Evolutionary conservation across 2,888 invertebrate species (phyloP).

Genomic region (Celastrina argiolus): DNA sequence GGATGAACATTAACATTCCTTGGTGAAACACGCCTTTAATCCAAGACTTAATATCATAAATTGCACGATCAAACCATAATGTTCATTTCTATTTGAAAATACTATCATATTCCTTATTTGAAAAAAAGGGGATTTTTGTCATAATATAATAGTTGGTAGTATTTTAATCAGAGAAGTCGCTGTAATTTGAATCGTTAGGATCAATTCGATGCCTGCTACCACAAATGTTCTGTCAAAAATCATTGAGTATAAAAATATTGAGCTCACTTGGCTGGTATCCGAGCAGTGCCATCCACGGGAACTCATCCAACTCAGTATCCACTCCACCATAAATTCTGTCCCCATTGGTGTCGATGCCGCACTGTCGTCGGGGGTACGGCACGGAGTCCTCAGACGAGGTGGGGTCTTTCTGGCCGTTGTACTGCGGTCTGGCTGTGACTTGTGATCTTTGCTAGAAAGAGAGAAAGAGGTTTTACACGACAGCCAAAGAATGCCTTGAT

Average conservation of each 20-base stretch:
- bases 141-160: too few relatives aligned
- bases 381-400: constrained; percentile 47
- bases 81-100: too few relatives aligned
- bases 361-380: constrained; percentile 55
- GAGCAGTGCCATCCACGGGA: constrained; percentile 80
- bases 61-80: too few relatives aligned
- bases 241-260: neutral
- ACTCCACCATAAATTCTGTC: constrained; percentile 80
- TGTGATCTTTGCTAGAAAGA: constrained; percentile 34
- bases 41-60: too few relatives aligned
- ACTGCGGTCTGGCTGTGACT: constrained; percentile 32
- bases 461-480: neutral
- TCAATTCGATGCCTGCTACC: too few relatives aligned
- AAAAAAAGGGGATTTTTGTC: too few relatives aligned
- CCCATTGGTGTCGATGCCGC: constrained; percentile 76
- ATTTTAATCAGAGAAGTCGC: too few relatives aligned
- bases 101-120: too few relatives aligned
- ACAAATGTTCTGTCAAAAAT: too few relatives aligned
- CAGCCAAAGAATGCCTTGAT: neutral
- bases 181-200: too few relatives aligned
- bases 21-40: too few relatives aligned
- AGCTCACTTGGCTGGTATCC: constrained; percentile 76
- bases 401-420: constrained; percentile 36
- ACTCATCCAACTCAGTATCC: constrained; percentile 80
- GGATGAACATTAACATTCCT: too few relatives aligned